Evolutionary conservation across 2,888 invertebrate species (phyloP), one percentile per base, ranked within the genome.

Genomic region (Apodemia zela): DNA sequence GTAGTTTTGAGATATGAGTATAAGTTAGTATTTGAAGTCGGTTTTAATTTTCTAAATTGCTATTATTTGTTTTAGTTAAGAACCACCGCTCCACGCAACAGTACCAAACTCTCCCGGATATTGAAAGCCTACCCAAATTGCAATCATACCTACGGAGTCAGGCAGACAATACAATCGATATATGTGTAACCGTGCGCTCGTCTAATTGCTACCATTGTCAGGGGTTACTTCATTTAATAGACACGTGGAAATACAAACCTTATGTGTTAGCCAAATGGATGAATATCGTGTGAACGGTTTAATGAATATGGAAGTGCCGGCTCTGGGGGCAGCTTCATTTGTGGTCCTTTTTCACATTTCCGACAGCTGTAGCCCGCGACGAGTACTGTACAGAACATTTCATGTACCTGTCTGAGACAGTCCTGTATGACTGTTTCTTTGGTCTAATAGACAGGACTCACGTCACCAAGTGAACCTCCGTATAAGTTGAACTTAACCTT

Each of bases 91-190:
- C 11, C 25, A 5, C 54, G 4, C 54, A 13, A 25, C 54, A 54
- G 54, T 54, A 25, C 25, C 25, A n/a, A 25, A 29, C 29, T 15
- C 54, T 54, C 21, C n/a, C 45, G 51, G 51, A 47, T 25, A 51
- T 64, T 57, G 59, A 61, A 66, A 63, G 59, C 65, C 62, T 68
- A 63, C 61, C 61, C 67, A 65, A 67, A 67, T 67, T 63, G 61
- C 62, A 63, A 67, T 64, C 51, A 62, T 35, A 58, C 61, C 17
- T 63, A 35, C 60, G 62, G 60, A 69, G 73, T 75, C 72, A 69
- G 67, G 69, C 67, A 67, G 73, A 77, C 79, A 73, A 75, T 70
- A 69, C 70, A 77, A 79, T 81, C 82, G 76, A 82, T 81, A 75
- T 61, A 70, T 64, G 59, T 61, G 65, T 72, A 68, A 62, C 64